Conservation (phyloP, 2,888 invertebrate species). For the Lasioglossum lativentre region DNA sequence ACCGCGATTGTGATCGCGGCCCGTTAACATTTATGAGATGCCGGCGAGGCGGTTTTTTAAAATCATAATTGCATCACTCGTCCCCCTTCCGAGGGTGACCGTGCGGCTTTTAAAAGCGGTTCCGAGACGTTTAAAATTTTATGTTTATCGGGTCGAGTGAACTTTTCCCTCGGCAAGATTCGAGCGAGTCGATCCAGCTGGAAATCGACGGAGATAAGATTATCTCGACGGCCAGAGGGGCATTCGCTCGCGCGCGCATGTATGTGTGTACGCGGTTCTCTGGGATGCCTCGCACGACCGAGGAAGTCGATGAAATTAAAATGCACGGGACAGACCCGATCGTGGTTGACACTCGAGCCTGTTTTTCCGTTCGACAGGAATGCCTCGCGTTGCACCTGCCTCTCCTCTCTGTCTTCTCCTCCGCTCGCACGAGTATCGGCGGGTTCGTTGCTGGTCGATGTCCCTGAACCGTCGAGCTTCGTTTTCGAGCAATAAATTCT, state of each 20-base stretch:
- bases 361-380: conserved; percentile 36
- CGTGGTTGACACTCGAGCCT: conserved; percentile 27
- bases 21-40: conserved; percentile 4
- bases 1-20: not conserved
- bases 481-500: conserved; percentile 5
- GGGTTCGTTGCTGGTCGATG: conserved; percentile 33
- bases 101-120: not conserved
- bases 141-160: not conserved
- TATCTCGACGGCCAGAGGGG: not conserved
- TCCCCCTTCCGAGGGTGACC: not conserved
- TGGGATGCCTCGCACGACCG: not conserved
- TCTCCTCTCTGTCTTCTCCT: conserved; percentile 37
- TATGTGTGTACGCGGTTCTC: not conserved
- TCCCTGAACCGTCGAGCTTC: conserved; percentile 19
- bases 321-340: conserved; percentile 15
- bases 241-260: too few species aligned
- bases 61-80: not conserved
- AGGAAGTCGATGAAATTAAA: conserved; percentile 48
- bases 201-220: not conserved
- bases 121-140: not conserved
- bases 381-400: conserved; percentile 27
- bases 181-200: not conserved
- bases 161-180: not conserved
- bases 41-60: not conserved
- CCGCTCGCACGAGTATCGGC: conserved; percentile 27